phyloP scores from a whole-genome alignment of 2,888 invertebrate species.

The Imbricaverruca yamaguchii region DNA sequence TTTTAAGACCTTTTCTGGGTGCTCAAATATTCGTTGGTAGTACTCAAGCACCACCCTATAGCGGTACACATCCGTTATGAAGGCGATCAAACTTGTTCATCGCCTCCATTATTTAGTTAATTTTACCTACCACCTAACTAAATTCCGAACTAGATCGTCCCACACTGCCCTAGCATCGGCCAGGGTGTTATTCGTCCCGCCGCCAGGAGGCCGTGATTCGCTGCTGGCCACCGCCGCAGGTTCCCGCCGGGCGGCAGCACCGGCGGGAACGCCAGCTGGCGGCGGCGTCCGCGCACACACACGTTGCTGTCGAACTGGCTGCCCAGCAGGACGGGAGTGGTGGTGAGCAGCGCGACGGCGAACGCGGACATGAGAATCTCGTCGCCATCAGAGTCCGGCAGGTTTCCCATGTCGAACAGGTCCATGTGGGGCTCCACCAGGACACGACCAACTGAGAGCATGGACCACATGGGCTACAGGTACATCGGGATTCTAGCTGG shows the following conservation, averaged over 20 bases:
- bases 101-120: no score
- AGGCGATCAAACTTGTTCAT: no score
- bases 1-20: no score
- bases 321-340: conserved; percentile 32
- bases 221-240: neutral
- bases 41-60: no score
- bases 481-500: no score
- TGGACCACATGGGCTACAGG: no score
- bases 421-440: conserved; percentile 26
- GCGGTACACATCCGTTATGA: no score
- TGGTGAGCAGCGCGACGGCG: conserved; percentile 32
- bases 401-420: conserved; percentile 30
- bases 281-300: conserved; percentile 26
- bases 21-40: no score
- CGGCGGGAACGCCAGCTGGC: neutral
- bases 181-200: neutral
- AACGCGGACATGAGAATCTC: conserved; percentile 32
- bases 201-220: neutral
- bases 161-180: neutral
- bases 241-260: neutral
- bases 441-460: no score
- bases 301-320: conserved; percentile 32
- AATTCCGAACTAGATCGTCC: no score
- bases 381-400: conserved; percentile 31
- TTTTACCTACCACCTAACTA: no score